Base-by-base conservation (phyloP, 2,113 vertebrate species). In the Saguinus imperator region DNA sequence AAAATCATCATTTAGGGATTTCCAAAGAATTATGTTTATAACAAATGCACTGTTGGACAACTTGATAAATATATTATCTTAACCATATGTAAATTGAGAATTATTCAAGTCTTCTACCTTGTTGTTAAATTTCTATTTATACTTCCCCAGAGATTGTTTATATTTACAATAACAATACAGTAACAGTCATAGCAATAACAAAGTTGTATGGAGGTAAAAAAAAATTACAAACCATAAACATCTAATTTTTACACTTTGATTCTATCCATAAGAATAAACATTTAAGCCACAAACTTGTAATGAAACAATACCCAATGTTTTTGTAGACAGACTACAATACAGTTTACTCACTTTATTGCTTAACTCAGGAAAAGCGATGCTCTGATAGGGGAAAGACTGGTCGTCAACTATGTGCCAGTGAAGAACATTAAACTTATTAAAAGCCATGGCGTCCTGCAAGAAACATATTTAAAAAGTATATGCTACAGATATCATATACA, bases 381-480 rank as follows among this genome's bases (percentile, higher is more conserved):
- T 99, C 98, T 99, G 97, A 95, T 99, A 99, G 4, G 99, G 99
- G 97, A 99, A 99, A 37, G 99, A 99, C 6, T 87, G 98, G 89
- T 99, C 99, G 32, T 99, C 99, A 50, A 99, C 99, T 83, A 99
- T 99, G 97, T 99, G 99, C 99, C 99, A 99, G 98, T 99, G 99
- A 83, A 99, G 98, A 86, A 99, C 99, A 75, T 99, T 99, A 77
- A 99, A 99, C 96, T 99, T 99, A 98, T 99, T 99, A 98, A 99
- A 99, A 68, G 99, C 99, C 99, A 99, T 99, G 17, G 99, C 99
- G 98, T 99, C 99, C 99, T 99, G 98, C 48, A 96, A 98, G 16
- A 61, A 94, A 86, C 91, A 94, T 5, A 27, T 82, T 21, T 29
- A 95, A 97, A 57, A 0, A 72, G 87, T 52, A 92, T 21, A 79